Evolutionary conservation across 2,797 vertebrate genomes (phyloP), one percentile per base, ranked within the genome.

Genomic region (Bufotes viridis): DNA sequence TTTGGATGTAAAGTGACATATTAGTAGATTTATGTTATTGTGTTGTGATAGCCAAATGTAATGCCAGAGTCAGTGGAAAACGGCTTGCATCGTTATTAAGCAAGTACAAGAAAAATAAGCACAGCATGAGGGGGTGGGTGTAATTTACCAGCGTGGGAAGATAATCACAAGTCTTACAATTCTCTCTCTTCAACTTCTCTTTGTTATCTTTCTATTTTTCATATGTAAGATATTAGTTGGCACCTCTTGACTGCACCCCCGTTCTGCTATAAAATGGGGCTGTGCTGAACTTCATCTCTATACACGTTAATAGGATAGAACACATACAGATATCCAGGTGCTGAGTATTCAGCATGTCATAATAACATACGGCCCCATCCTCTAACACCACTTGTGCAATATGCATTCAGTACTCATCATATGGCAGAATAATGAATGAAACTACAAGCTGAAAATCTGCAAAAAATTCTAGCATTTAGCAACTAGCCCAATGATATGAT

Each of bases 81-180:
- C 15, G 61, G 51, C 65, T 72, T 58, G 58, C 67, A 65, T 18
- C 75, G 70, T 74, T 81, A 89, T 85, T 89, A 67, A 85, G 74
- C 61, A 84, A 79, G 78, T 24, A 81, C 34, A 85, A 63, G 63
- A 85, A 81, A 89, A 85, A 89, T 89, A 85, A 85, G 87, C 87
- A 89, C 87, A 89, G 87, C 78, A 74, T 85, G 87, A 85, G 87
- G 79, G 87, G 87, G 87, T 89, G 83, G 83, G 83, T 89, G 83
- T 89, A 89, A 86, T 85, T 85, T 81, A 81, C 69, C 83, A 85
- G 83, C 70, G 69, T 89, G 87, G 83, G 83, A 85, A 85, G 83
- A 89, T 85, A 89, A 89, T 89, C 87, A 86, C 83, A 89, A 81
- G 61, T 74, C 75, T 79, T 84, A 78, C 81, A 84, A 51, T 75